Evolutionary conservation across 2,113 vertebrate genomes (phyloP), one percentile per base, ranked within the genome.

Genomic region (Aramus guarauna): DNA sequence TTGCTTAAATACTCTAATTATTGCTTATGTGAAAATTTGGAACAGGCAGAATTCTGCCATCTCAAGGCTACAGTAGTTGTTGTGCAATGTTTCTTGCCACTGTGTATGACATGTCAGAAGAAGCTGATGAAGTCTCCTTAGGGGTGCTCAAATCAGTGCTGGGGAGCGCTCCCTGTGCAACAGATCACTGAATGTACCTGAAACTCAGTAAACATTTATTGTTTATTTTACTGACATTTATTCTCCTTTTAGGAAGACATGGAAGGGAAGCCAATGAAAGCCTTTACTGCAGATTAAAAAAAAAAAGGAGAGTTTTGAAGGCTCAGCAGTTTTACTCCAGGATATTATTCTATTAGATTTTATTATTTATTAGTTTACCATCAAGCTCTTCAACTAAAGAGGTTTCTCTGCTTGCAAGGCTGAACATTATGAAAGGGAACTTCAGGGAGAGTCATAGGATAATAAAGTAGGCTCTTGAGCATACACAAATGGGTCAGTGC

Each of bases 91-190:
- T 73, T 88, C 43, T 43, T 36, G 36, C 41, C 2, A 1, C 48
- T 56, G 32, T 34, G 26, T 50, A 15, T 48, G 41, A 53, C 4
- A 2, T 34, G 19, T 16, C 37, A 47, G 64, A 45, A 71, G 36
- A 30, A 69, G 24, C 39, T 24, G n/a, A 27, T 36, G 43, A 37
- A 58, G 14, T 30, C 29, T 62, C 32, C 62, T 75, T 63, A 32
- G 11, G 32, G 23, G 19, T 37, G 24, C 32, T 45, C 74, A 63
- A 39, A 90, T 58, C 20, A 12, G 48, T 52, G n/a, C 47, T 50
- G 32, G 55, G 47, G 53, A 62, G 36, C 1, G 0, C 62, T 47
- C 18, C 13, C 7, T 0, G 2, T 36, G 53, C 16, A 22, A 37
- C 6, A 20, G 41, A 17, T 36, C 23, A 30, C 48, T 22, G 47